These are phyloP conservation scores for Drosophila guanche DNA, from an alignment of 1,140 invertebrate genomes.

Conservation along the genomic window DNA sequence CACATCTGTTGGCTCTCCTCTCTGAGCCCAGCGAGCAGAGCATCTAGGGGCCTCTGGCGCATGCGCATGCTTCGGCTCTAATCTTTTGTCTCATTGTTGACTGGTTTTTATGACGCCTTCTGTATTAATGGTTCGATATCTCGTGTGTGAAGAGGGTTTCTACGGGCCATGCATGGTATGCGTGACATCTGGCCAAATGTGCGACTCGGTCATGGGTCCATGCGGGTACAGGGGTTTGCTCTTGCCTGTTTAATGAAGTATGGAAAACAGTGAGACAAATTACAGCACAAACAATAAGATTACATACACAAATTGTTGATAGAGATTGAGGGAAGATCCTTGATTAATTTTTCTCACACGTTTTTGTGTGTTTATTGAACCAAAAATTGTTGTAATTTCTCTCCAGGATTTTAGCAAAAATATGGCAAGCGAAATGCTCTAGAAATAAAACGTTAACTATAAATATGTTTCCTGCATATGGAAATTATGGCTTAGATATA, in stretches of 20 bases:
- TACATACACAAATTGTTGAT: background rate
- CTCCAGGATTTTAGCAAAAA: background rate
- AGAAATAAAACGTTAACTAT: conserved; percentile 21
- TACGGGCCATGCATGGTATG: conserved; percentile 17
- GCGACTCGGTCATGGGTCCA: conserved; percentile 26
- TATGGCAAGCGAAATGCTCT: background rate
- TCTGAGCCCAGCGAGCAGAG: background rate
- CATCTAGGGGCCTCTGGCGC: conserved; percentile 30
- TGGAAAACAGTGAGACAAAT: background rate
- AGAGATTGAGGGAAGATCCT: background rate
- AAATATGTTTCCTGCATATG: conserved; percentile 38
- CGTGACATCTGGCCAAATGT: conserved; percentile 55
- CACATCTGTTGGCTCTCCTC: conserved; percentile 43
- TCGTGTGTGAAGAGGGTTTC: conserved; percentile 19
- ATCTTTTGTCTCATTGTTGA: conserved; percentile 61
- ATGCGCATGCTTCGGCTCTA: conserved; percentile 5
- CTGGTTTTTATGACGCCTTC: conserved; percentile 64
- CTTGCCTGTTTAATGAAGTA: background rate
- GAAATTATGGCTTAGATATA: conserved; percentile 12
- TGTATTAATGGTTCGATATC: conserved; percentile 23
- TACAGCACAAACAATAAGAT: background rate
- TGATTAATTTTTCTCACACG: too few relatives aligned
- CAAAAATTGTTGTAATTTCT: too few relatives aligned
- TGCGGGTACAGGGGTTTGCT: background rate
- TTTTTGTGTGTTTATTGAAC: too few relatives aligned